Evolutionary conservation across 2,888 invertebrate species (phyloP), one percentile per base, ranked within the genome.

Genomic region (Xanthorhoe designata): DNA sequence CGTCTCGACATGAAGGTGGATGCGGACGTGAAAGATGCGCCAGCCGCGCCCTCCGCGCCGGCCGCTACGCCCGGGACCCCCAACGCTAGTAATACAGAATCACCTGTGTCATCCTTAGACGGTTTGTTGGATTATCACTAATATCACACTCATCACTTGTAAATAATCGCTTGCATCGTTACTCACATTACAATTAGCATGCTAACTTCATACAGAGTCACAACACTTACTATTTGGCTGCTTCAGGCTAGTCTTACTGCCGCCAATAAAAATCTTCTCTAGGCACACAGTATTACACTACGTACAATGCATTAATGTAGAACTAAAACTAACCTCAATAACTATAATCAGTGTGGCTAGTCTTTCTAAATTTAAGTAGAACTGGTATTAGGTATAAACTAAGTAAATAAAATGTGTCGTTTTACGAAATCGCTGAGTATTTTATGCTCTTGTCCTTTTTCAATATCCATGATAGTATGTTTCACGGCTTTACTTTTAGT

Each of bases 41-140:
- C 86, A 69, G 80, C 85, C 78, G 81, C 84, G 77, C 80, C 82
- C 66, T 78, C 84, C 76, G 80, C 85, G 78, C 80, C 84, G 78
- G 76, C 78, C 75, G 80, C 77, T 71, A 75, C 81, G 60, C 74
- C 85, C 70, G 80, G 82, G 75, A 85, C 87, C 62, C 81, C 84
- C 78, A 83, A 77, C 81, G 78, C 86, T 89, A 90, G 88, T 91
- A 90, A 87, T 86, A 90, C 89, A 75, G 90, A 90, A 75, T 91
- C 92, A 76, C 90, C 92, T 80, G 87, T 89, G 71, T 89, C 91
- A 82, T 92, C 90, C 77, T 78, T 90, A 77, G 91, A 91, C 86
- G 91, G 92, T 92, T 91, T 91, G 91, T 91, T 87, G 83, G 82
- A 79, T 81, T 79, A 80, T 82, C 68, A 69, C 69, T 75, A 74